Evolutionary conservation across 2,113 vertebrate species (phyloP).

Genomic region (Sinosuthora webbiana): DNA sequence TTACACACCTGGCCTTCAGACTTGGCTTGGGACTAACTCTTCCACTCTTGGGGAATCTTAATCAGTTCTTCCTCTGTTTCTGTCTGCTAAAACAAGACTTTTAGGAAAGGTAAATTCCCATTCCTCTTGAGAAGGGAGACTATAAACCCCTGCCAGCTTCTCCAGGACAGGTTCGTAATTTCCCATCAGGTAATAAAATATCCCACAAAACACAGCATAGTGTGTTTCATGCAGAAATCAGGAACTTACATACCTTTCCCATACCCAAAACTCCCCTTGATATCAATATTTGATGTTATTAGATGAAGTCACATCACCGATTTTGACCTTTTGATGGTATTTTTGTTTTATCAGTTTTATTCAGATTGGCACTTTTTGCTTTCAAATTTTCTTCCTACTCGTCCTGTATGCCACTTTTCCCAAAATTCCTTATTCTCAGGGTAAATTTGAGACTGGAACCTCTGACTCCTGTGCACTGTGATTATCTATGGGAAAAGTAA

Average conservation of each 20-base stretch:
- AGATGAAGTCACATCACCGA: background rate
- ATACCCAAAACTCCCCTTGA: background rate
- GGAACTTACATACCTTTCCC: background rate
- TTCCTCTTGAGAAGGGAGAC: background rate
- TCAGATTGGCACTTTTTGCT: background rate
- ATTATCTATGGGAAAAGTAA: conserved; percentile 74
- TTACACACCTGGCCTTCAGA: background rate
- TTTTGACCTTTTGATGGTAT: background rate
- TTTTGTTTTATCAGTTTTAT: background rate
- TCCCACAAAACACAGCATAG: accelerated
- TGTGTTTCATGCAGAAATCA: background rate
- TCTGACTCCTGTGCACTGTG: conserved; percentile 30
- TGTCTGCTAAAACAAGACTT: background rate
- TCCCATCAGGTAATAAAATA: background rate
- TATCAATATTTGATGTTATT: background rate
- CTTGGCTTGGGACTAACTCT: background rate
- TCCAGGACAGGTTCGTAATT: background rate
- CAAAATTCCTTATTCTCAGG: conserved; percentile 5
- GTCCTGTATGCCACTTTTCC: background rate
- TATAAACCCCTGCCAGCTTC: background rate
- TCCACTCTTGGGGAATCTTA: background rate
- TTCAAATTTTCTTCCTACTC: background rate
- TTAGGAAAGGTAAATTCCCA: background rate
- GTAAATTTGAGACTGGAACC: conserved; percentile 50
- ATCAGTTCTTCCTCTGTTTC: background rate